Evolutionary conservation across 2,113 vertebrate species (phyloP), one percentile per base, ranked within the genome.

Genomic region (Plestiodon gilberti): DNA sequence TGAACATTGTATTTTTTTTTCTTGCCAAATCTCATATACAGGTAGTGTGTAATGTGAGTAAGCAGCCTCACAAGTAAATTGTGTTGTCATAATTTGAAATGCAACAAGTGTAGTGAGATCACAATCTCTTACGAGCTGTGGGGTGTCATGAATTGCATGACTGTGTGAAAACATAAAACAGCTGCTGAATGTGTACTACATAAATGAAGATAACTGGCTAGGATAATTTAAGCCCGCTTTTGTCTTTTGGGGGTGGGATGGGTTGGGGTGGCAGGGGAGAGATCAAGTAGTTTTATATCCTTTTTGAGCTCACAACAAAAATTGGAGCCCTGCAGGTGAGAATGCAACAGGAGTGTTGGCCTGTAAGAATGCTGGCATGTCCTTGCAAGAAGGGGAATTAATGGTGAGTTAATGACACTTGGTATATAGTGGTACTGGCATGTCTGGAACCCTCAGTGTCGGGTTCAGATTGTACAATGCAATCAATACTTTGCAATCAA

Each of bases 1-100:
- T 78, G 64, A 65, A 59, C 40, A 30, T 0, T 0, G 3, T 62
- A 22, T 0, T 0, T 0, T 0, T 0, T 0, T 55, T 48, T 70
- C 3, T 0, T 61, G 1, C 25, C 79, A 78, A 69, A 1, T 62
- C 78, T 87, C 28, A 20, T 64, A 74, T 14, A n/a, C 88, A 3
- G 0, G 73, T 88, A 13, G 4, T 78, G 75, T 84, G 62, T 6
- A 22, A 57, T 90, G 43, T 52, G 79, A 52, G 7, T 88, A 35
- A 81, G n/a, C 11, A 67, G n/a, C 13, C 71, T 57, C 4, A 83
- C 71, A 77, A 35, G 25, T 86, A 89, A 70, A 48, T 48, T 48
- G 43, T 48, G 43, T 48, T 78, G 77, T 93, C 92, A 93, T 73
- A 93, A 88, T 93, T 81, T 1, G 30, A 83, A 76, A 74, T 78